Percentiles rank a stretch among this genome's conserved stretches.
Conservation (phyloP, 2,888 invertebrate genomes). For the Octonoba sinensis region DNA sequence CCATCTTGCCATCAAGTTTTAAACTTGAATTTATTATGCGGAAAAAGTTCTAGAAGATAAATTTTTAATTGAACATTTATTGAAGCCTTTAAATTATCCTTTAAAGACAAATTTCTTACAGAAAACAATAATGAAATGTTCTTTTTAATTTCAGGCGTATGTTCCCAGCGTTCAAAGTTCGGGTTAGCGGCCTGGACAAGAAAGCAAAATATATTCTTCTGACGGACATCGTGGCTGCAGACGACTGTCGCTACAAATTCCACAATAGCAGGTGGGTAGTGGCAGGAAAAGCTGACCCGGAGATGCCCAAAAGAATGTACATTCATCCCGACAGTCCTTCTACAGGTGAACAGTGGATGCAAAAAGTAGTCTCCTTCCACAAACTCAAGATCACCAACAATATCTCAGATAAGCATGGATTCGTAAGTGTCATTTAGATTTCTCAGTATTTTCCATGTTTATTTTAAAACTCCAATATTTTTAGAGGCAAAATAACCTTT, state of each 20-base stretch:
- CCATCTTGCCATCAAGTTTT: too few species aligned
- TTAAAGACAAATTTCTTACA: too few species aligned
- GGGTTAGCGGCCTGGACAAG: constrained; percentile 96
- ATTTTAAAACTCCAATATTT: too few species aligned
- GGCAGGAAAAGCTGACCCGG: constrained; percentile 75
- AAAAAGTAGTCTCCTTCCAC: constrained; percentile 75
- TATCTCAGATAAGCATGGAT: constrained; percentile 76
- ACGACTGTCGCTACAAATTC: constrained; percentile 98
- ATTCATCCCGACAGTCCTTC: constrained; percentile 73
- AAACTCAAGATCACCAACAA: constrained; percentile 76
- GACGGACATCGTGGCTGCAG: constrained; percentile 98
- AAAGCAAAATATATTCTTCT: constrained; percentile 99
- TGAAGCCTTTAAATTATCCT: too few species aligned
- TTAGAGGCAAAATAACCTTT: too few species aligned
- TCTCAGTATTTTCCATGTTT: background rate
- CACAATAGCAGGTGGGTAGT: constrained; percentile 79
- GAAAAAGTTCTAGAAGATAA: background rate
- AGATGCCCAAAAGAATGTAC: constrained; percentile 74
- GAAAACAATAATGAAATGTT: constrained; percentile 67
- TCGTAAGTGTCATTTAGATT: constrained; percentile 72
- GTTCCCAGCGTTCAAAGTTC: constrained; percentile 99
- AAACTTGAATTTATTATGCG: too few species aligned
- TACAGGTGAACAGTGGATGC: constrained; percentile 76
- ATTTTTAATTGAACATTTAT: too few species aligned
- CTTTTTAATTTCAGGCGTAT: constrained; percentile 86